Evolutionary conservation across 2,113 vertebrate genomes (phyloP), one percentile per base, ranked within the genome.

Genomic region (Maccullochella peelii): DNA sequence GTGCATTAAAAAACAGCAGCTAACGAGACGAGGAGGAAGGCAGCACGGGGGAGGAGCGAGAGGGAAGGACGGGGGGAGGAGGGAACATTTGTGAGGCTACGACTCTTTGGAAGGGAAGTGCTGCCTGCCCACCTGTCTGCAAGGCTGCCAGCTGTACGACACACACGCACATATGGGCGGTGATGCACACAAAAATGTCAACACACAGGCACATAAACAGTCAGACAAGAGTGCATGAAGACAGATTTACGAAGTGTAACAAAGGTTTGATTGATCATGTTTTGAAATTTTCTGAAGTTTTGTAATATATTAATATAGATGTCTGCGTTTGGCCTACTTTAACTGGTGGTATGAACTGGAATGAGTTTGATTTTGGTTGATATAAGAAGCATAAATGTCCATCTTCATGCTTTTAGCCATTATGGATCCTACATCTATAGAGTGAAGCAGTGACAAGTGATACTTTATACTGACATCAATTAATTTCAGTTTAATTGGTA

Each of bases 71-170:
- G 61, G 61, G 70, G 70, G 68, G 73, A 50, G 89, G 82, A 52
- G 85, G 86, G 80, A 87, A 92, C 92, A 94, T 94, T 93, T 94
- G 92, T 71, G 89, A 77, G 90, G 91, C 92, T 91, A 86, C 69
- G 87, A 93, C 92, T 92, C 86, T 91, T 91, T 95, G 92, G 94
- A 94, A 93, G 91, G 84, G 88, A 88, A 90, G 84, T 58, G 87
- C 84, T 92, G 92, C 89, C 90, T 42, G 91, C 91, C 94, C 94
- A 95, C 94, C 94, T 95, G 94, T 92, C 92, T 92, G 89, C 91
- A 49, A 86, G 84, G 88, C 91, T 92, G 93, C 93, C 94, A 95
- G 93, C 93, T 95, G 94, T 49, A 87, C 68, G 0, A 23, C 74
- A 80, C 52, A 30, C 80, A 83, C 82, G 67, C 68, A 78, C 75